phyloP scores from a whole-genome alignment of 1,140 invertebrate genomes.

The Ceratoteleas bidentatus region DNA sequence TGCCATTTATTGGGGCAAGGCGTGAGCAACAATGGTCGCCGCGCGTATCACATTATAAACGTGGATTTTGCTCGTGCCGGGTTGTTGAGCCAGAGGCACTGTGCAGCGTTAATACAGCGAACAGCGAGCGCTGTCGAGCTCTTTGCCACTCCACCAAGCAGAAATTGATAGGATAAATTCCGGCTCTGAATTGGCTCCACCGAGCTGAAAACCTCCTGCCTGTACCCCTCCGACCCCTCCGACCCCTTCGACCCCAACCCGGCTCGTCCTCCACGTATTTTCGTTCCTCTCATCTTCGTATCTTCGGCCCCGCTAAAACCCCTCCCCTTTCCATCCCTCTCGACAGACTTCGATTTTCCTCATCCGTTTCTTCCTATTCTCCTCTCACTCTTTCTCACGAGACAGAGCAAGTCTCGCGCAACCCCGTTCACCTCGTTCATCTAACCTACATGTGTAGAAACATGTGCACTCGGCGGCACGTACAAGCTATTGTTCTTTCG shows the following conservation, averaged over 20 bases:
- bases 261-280: slow-evolving; percentile 37
- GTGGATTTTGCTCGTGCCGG: slow-evolving; percentile 70
- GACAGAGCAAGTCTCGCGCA: not conserved
- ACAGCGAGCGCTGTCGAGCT: slow-evolving; percentile 78
- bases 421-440: slow-evolving; percentile 15
- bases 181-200: slow-evolving; percentile 84
- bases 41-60: slow-evolving; percentile 72
- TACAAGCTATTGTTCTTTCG: not conserved
- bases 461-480: not conserved
- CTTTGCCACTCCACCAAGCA: slow-evolving; percentile 85
- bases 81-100: slow-evolving; percentile 67
- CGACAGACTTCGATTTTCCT: slow-evolving; percentile 29
- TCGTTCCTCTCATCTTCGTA: slow-evolving; percentile 56
- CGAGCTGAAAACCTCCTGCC: slow-evolving; percentile 81
- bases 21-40: slow-evolving; percentile 72
- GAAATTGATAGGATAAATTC: slow-evolving; percentile 86
- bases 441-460: slow-evolving; percentile 44
- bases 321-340: slow-evolving; percentile 35
- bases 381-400: slow-evolving; percentile 25
- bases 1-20: slow-evolving; percentile 71
- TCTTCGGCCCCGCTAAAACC: no score
- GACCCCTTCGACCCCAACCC: slow-evolving; percentile 27
- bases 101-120: slow-evolving; percentile 80
- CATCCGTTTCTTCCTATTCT: slow-evolving; percentile 38
- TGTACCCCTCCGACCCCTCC: slow-evolving; percentile 41